Percentiles rank a stretch among this genome's conserved stretches.
Conservation (phyloP, 2,797 vertebrate species). For the Morelia viridis region DNA sequence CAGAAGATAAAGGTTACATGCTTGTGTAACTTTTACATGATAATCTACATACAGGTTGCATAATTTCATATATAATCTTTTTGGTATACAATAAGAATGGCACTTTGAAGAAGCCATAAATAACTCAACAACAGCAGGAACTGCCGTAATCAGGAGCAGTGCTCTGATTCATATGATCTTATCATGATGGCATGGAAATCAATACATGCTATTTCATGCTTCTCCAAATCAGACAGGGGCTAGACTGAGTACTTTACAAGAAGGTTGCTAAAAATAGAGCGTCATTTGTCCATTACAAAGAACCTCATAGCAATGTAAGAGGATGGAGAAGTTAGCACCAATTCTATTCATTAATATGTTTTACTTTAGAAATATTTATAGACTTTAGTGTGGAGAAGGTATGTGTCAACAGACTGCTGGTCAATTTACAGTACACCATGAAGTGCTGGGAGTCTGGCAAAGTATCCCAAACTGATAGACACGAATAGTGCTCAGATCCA, state of each 20-base stretch:
- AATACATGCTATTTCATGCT: background rate
- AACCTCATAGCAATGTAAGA: background rate
- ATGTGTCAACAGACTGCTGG: background rate
- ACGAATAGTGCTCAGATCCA: background rate
- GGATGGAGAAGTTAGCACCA: background rate
- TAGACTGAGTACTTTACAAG: background rate
- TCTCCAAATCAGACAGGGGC: background rate
- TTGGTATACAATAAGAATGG: background rate
- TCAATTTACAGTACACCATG: background rate
- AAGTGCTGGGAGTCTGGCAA: background rate
- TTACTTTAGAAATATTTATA: conserved; percentile 1
- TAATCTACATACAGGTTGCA: background rate
- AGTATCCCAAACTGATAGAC: background rate
- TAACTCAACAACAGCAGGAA: background rate
- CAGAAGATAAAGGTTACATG: background rate
- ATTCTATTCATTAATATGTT: background rate
- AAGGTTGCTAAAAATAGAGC: background rate
- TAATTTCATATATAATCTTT: background rate
- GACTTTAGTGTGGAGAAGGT: background rate
- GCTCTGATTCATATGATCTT: background rate
- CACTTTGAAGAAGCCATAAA: background rate
- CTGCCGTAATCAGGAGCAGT: background rate
- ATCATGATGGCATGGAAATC: background rate
- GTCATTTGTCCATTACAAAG: background rate
- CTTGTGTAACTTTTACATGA: background rate